Evolutionary conservation across 2,113 vertebrate genomes (phyloP).

Genomic region (Ploceus nigricollis): DNA sequence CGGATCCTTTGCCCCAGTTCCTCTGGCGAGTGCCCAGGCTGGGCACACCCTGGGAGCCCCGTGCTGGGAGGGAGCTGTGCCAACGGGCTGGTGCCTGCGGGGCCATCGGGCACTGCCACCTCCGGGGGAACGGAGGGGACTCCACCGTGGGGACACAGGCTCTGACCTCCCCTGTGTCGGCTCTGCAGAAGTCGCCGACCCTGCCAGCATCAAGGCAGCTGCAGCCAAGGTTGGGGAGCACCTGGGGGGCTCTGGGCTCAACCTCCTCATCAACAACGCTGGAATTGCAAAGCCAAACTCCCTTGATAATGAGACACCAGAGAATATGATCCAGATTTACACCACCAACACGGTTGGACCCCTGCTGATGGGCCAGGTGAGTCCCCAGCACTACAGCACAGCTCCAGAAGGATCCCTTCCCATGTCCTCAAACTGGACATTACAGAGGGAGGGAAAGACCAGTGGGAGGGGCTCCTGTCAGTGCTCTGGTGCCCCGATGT

Average conservation of each 20-base stretch:
- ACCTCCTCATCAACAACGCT: neutral
- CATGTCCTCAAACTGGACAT: neutral
- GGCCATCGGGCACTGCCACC: neutral
- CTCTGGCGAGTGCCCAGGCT: accelerated
- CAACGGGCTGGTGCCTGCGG: neutral
- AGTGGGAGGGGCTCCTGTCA: neutral
- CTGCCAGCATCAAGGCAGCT: neutral
- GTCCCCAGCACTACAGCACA: too few relatives aligned
- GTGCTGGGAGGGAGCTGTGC: neutral
- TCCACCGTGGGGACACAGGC: neutral
- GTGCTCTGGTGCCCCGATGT: accelerated
- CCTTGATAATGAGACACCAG: neutral
- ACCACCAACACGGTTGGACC: neutral
- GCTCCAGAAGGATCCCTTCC: neutral
- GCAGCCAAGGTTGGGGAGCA: neutral
- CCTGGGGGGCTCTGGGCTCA: neutral
- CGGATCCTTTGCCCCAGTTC: neutral
- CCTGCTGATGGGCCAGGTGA: conserved; percentile 37
- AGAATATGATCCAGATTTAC: neutral
- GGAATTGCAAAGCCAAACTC: accelerated
- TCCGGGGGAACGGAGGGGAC: neutral
- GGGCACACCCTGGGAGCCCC: neutral
- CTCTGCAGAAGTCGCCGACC: neutral
- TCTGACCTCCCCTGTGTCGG: neutral
- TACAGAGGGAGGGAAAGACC: neutral